Evolutionary conservation across 2,888 invertebrate genomes (phyloP), one percentile per base, ranked within the genome.

Genomic region (Patella pellucida): DNA sequence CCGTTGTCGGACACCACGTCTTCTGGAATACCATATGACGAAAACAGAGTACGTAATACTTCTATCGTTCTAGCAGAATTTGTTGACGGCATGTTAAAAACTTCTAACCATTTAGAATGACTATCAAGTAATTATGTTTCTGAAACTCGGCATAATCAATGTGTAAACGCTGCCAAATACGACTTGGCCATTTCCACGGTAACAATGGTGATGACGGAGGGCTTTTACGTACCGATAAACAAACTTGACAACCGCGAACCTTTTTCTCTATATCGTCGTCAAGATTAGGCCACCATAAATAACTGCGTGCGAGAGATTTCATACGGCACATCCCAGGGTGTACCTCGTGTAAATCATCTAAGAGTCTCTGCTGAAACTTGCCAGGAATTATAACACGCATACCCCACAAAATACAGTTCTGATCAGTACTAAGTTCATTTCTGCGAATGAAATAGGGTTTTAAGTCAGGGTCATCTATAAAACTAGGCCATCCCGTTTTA

Each of bases 161-260:
- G 62, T 87, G 85, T 1, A 87, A 15, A 19, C 85, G 73, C 9
- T 73, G 74, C 87, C 86, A 87, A n/a, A 84, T 81, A 52, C 76
- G 75, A 15, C 72, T 73, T 12, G 86, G 85, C 68, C 73, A 81
- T 73, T 80, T 75, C 84, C 86, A 87, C 3, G 83, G 84, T 68
- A 85, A 84, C 11, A 85, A 69, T 11, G 84, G 81, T 31, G 82
- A 76, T 11, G 70, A 75, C 23, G 78, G n/a, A 27, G 83, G 84
- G 62, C 27, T 69, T 7, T 78, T 80, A n/a, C 68, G 73, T 19
- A 76, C 77, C 56, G 74, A 12, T 70, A 76, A 77, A 76, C 84
- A 85, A 27, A 69, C 75, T 7, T 15, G n/a, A 75, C 74, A 76
- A n/a, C 31, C 54, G 50, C 69, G 70, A 51, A 75, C 80, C 41